Evolutionary conservation across 2,113 vertebrate species (phyloP).

Genomic region (Sapayoa aenigma): DNA sequence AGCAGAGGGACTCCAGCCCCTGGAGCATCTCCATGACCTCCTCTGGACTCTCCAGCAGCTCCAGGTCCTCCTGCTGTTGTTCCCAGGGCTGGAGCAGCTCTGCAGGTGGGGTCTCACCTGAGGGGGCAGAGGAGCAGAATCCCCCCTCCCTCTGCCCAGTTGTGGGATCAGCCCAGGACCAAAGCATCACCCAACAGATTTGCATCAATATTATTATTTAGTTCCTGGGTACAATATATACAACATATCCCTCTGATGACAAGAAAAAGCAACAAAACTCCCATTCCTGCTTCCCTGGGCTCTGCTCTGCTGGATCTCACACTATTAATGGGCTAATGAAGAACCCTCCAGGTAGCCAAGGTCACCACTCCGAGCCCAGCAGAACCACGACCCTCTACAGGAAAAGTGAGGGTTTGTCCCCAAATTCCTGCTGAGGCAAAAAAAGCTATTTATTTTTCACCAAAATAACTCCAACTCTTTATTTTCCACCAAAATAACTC

Average conservation of each 20-base stretch:
- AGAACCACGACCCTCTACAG: neutral
- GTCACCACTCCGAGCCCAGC: neutral
- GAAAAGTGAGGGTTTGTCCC: neutral
- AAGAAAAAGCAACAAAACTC: neutral
- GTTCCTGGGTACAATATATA: neutral
- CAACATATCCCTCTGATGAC: neutral
- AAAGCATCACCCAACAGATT: neutral
- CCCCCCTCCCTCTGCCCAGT: neutral
- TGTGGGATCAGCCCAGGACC: neutral
- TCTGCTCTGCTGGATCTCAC: neutral
- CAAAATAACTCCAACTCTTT: neutral
- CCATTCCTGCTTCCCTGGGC: neutral
- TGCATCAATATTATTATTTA: neutral
- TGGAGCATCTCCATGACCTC: accelerated
- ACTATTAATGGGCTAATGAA: accelerated
- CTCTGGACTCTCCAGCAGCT: neutral
- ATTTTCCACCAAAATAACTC: neutral
- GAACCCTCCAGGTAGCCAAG: neutral
- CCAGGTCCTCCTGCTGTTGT: accelerated
- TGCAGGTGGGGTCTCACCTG: neutral
- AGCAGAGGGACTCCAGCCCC: neutral
- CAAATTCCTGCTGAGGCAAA: neutral
- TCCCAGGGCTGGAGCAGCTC: neutral
- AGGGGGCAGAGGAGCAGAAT: neutral
- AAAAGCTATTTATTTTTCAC: neutral